Base-by-base conservation (phyloP, 2,113 vertebrate genomes). In the Halcyon malimbica region DNA sequence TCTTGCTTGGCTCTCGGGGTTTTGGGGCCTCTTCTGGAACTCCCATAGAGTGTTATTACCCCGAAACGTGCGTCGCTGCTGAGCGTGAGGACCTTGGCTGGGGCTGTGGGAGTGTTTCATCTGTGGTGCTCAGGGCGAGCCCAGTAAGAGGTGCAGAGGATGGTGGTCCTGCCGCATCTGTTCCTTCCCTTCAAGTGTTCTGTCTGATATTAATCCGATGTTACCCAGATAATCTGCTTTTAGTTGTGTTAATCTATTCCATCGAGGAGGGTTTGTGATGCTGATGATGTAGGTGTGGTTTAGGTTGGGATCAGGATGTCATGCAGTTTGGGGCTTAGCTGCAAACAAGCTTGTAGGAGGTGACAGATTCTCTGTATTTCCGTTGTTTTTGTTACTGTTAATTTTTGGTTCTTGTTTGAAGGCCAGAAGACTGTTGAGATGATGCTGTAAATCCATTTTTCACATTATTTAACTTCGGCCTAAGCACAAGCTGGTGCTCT, bases 91-190 rank as follows among this genome's bases (percentile, higher is more conserved):
- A 16, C 33, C 54, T 68, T 11, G 42, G 37, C 31, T 37, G 23
- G 18, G 39, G 35, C 13, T 13, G 16, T 9, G 33, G 76, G 54
- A 37, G 39, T 17, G 1, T 46, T 83, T 28, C 7, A 3, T 35
- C 56, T 33, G 26, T 3, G 19, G 14, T 63, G 39, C 29, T 31
- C 16, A 8, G 41, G 20, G 20, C 0, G 10, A 59, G 35, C 25
- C 46, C 56, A 0, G 0, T 16, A 28, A 50, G 64, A 17, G 29
- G 24, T 1, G 4, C 28, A 23, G 37, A 59, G 42, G 17, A 17
- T 69, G 26, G 23, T 33, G n/a, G 10, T 73, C 42, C 41, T 19
- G 21, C 26, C 53, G 8, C 1, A 0, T 20, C 74, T 83, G 41
- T 53, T 75, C 83, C 48, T 88, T 90, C 31, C 63, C 59, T 39